Conservation (phyloP, 2,888 invertebrate genomes). For the Erebia epiphron region DNA sequence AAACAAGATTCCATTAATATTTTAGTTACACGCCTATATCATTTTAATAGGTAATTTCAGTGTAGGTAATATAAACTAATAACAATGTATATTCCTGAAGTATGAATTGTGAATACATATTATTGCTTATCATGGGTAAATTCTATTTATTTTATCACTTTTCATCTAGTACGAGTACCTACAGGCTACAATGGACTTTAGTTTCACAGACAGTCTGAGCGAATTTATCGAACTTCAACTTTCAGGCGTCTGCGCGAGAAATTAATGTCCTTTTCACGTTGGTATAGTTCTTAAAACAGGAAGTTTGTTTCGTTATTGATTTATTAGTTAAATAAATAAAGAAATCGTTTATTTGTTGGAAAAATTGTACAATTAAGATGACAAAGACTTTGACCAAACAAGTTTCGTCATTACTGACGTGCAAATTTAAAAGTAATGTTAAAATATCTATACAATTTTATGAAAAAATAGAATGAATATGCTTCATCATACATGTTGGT, state of each 20-base stretch:
- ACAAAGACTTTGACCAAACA: no score
- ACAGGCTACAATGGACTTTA: not conserved
- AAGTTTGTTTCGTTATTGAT: not conserved
- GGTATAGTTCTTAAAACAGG: not conserved
- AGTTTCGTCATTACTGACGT: no score
- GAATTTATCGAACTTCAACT: not conserved
- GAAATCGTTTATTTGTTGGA: no score
- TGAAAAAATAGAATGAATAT: no score
- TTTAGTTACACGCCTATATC: not conserved
- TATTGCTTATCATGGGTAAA: not conserved
- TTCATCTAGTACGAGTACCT: not conserved
- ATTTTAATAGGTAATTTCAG: not conserved
- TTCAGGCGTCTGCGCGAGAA: not conserved
- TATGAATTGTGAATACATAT: not conserved
- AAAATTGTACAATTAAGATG: no score
- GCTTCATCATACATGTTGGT: no score
- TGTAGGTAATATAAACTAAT: not conserved
- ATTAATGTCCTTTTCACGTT: not conserved
- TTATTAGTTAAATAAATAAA: not conserved
- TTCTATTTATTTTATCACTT: not conserved
- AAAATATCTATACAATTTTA: not conserved
- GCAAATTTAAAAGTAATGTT: no score
- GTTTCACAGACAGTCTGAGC: not conserved
- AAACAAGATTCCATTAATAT: not conserved
- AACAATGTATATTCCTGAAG: not conserved